Base-by-base conservation (phyloP, 1,140 invertebrate species). In the Coptotermes formosanus region DNA sequence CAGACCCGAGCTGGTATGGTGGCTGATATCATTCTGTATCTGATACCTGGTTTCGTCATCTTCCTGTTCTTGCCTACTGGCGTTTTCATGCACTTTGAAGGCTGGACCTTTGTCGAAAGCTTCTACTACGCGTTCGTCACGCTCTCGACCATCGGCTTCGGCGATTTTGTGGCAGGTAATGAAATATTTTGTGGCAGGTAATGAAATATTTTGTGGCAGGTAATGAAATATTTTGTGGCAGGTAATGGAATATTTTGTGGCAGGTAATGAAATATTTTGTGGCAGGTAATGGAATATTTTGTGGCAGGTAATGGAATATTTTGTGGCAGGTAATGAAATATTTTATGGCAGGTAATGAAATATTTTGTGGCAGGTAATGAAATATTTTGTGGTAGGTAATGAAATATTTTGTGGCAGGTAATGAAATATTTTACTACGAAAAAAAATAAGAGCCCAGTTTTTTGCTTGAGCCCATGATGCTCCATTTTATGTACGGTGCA, bases 51-150 rank as follows among this genome's bases (percentile, higher is more conserved):
- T 12, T 95, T 98, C 88, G 92, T 97, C 0, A 93, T 98, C 89
- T 98, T 98, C 89, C 95, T 98, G n/a, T 95, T 98, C 85, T 91
- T 98, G n/a, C 98, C 98, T 0, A 95, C 98, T 0, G 95, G 94
- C 83, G 94, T 99, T 21, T 98, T 99, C 89, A 94, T 95, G 0
- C 92, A 96, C 59, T 96, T 98, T 87, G 98, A 99, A 91, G 93
- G 93, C 1, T 99, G 98, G 98, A 93, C 94, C 4, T 98, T 97
- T 89, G 94, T 97, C n/a, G 94, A 97, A 82, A 94, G 96, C 1
- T 93, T 98, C 69, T 99, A 99, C 90, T 99, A 97, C 89, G 96
- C 96, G 25, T 98, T 98, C 90, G 96, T 98, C 45, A 97, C 97
- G 0, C 93, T 98, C 6, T 97, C 97, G 1, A 99, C 98, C 16